Evolutionary conservation across 1,140 invertebrate species (phyloP), one percentile per base, ranked within the genome.

Genomic region (Bombyx mandarina): DNA sequence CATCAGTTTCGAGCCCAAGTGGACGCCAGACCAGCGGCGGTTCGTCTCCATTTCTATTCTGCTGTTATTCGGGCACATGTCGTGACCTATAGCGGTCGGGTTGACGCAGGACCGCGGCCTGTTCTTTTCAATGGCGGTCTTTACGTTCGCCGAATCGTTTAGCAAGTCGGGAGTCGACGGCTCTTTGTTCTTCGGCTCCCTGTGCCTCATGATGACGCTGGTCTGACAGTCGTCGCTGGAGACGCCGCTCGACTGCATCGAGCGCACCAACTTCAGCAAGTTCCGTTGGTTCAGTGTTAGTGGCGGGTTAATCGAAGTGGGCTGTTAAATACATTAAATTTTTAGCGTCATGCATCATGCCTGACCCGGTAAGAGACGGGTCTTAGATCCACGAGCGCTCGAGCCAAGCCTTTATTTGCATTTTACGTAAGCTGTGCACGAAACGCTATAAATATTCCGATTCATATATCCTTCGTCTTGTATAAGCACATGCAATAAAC

Each of bases 11-110:
- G 92, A 91, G 50, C 92, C 91, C 42, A 93, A 79, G 54, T 93
- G 91, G 44, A 93, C 90, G 46, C 91, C 92, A 48, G 93, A 94
- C 92, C 93, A 95, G 57, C 93, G 88, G 68, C 93, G 93, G 60
- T 91, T 92, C 3, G 88, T 86, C 43, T 90, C 88, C 53, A 86
- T 87, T 55, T 92, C 91, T 61, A 88, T 88, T 56, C 89, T 90
- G 65, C 90, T 89, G 56, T 84, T 85, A 58, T 74, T 86, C 55
- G 75, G 88, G 77, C 71, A 88, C 58, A 75, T 79, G 65, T 85
- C 89, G 79, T 68, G 89, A 63, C 75, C 88, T 65, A 77, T 86
- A 58, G 75, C 66, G 47, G 77, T 80, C 58, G 87, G 88, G 67
- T 92, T 91, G 7, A 93, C 89, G 69, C 93, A 94, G 0, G 93